Evolutionary conservation across 2,113 vertebrate species (phyloP).

Genomic region (Tragelaphus scriptus): DNA sequence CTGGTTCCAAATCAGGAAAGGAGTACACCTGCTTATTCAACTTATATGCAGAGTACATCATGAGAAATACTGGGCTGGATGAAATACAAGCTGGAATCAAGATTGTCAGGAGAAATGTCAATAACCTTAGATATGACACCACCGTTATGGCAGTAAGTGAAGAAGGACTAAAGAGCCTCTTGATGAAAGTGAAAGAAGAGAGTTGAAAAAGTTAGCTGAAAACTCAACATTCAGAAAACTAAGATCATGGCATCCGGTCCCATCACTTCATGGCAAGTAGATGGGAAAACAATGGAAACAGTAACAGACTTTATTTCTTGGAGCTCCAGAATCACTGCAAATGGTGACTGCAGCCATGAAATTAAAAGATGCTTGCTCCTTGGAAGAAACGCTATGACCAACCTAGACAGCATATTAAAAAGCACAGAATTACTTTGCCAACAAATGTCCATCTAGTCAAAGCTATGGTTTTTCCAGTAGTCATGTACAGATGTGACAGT

Average conservation of each 20-base stretch:
- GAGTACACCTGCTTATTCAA: neutral
- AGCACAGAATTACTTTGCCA: neutral
- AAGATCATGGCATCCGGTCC: neutral
- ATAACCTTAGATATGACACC: neutral
- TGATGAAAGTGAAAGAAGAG: neutral
- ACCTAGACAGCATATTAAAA: neutral
- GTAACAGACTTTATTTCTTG: neutral
- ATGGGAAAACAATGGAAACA: neutral
- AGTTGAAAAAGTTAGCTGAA: neutral
- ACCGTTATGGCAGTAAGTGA: neutral
- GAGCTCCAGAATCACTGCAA: neutral
- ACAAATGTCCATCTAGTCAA: neutral
- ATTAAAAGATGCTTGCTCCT: neutral
- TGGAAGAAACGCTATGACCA: neutral
- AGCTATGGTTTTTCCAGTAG: neutral
- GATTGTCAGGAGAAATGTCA: neutral
- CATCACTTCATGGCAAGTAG: neutral
- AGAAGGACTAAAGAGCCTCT: neutral
- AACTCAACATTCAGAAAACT: neutral
- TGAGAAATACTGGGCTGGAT: neutral
- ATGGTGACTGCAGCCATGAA: neutral
- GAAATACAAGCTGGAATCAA: neutral
- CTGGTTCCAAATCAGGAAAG: neutral
- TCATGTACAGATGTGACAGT: neutral
- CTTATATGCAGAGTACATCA: neutral